Conservation (phyloP, 2,888 invertebrate genomes). For the Creontiades dilutus region DNA sequence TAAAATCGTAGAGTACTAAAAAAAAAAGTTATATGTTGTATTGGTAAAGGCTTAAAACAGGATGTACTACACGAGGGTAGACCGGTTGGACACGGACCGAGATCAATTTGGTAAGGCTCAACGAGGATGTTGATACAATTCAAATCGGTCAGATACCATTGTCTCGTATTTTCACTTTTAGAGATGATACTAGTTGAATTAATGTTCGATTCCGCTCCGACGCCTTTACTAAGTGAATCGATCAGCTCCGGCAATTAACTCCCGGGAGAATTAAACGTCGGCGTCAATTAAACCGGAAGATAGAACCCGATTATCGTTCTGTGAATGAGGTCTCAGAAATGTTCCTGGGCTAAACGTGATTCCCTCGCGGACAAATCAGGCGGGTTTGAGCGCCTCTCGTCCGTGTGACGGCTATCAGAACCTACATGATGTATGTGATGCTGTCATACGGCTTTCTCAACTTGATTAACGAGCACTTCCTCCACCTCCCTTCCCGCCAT, state of each 20-base stretch:
- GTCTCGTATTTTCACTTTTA: too few relatives aligned
- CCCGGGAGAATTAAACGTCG: background rate
- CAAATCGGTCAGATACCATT: too few relatives aligned
- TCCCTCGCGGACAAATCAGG: constrained; percentile 10
- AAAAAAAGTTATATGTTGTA: too few relatives aligned
- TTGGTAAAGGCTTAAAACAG: too few relatives aligned
- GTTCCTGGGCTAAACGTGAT: constrained; percentile 9
- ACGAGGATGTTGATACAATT: too few relatives aligned
- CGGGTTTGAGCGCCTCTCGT: background rate
- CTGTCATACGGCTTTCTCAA: constrained; percentile 45
- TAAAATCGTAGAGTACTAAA: too few relatives aligned
- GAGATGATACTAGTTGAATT: too few relatives aligned
- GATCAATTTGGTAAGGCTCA: too few relatives aligned
- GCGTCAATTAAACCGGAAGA: background rate
- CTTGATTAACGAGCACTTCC: constrained; percentile 46
- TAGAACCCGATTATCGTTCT: background rate
- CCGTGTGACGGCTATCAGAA: constrained; percentile 51
- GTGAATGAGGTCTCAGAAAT: background rate
- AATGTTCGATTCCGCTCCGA: too few relatives aligned
- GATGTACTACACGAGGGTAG: too few relatives aligned
- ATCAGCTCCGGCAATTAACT: background rate
- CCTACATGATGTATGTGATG: constrained; percentile 46
- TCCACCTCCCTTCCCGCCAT: background rate
- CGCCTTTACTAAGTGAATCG: background rate
- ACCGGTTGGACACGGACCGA: too few relatives aligned